Evolutionary conservation across 2,797 vertebrate genomes (phyloP).

Genomic region (Mormyrus hasselquistii): DNA sequence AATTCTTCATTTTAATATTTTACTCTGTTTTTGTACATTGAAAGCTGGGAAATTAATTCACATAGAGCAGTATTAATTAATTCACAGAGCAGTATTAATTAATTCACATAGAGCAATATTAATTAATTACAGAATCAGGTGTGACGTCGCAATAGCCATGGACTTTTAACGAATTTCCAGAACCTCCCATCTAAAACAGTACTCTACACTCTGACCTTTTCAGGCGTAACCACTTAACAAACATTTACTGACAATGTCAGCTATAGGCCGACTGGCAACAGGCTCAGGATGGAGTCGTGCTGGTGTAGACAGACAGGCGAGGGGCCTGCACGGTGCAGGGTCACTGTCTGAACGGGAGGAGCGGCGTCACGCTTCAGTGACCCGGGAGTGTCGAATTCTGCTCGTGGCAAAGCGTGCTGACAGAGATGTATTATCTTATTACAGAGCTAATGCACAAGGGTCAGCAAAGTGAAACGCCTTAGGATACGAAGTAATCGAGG

Average conservation of each 20-base stretch:
- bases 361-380: slow-evolving; percentile 9
- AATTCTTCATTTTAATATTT: background rate
- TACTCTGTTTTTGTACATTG: background rate
- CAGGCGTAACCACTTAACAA: background rate
- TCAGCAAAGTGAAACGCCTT: slow-evolving; percentile 16
- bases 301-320: background rate
- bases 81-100: no score
- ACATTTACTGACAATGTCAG: background rate
- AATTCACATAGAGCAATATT: background rate
- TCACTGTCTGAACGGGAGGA: background rate
- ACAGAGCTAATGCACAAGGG: slow-evolving; percentile 17
- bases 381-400: background rate
- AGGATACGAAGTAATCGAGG: slow-evolving; percentile 10
- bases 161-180: background rate
- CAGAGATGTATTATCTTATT: slow-evolving; percentile 25
- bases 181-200: background rate
- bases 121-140: slow-evolving; percentile 1
- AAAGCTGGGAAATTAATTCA: background rate
- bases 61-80: background rate
- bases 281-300: background rate
- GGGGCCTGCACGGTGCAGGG: background rate
- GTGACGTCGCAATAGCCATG: background rate
- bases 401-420: slow-evolving; percentile 19
- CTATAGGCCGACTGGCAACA: background rate
- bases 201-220: background rate